A percentile compares a stretch with the other conserved stretches of the same genome.
phyloP scores from a whole-genome alignment of 2,797 vertebrate species.

The Gobionotothen gibberifrons region DNA sequence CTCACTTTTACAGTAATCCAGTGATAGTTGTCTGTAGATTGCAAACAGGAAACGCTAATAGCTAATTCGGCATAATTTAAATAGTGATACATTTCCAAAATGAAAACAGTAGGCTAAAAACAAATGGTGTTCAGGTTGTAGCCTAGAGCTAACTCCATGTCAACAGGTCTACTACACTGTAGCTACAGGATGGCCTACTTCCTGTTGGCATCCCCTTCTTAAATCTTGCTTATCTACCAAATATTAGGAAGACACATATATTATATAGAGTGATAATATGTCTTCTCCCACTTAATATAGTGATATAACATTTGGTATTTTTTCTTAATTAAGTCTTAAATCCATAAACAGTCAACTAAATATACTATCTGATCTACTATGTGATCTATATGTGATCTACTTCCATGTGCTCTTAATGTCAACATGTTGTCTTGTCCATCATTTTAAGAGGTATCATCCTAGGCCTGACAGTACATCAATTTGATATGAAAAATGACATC shows the following conservation, averaged over 20 bases:
- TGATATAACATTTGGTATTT: background rate
- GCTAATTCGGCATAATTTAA: conserved; percentile 1
- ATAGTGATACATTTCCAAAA: background rate
- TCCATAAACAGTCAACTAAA: conserved; percentile 2
- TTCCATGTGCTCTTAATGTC: conserved; percentile 1
- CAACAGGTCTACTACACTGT: no score
- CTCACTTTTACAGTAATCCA: background rate
- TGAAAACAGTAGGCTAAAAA: background rate
- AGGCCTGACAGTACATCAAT: conserved; percentile 20
- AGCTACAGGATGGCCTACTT: background rate
- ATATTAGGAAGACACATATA: background rate
- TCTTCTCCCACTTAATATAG: background rate
- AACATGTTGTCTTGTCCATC: conserved; percentile 15
- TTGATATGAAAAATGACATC: conserved; percentile 20
- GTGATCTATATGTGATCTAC: background rate
- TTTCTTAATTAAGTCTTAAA: background rate
- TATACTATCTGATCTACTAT: background rate
- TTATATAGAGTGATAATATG: background rate
- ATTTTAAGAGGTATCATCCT: conserved; percentile 6
- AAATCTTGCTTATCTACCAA: background rate
- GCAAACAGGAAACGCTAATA: conserved; percentile 4
- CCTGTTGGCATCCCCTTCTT: background rate
- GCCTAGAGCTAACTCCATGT: background rate
- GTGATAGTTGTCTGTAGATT: background rate
- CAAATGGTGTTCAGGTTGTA: background rate